Percentiles rank a stretch among this genome's conserved stretches.
These are phyloP conservation scores for Trichogramma evanescens DNA, from an alignment of 2,888 invertebrate species.

Conservation along the genomic window DNA sequence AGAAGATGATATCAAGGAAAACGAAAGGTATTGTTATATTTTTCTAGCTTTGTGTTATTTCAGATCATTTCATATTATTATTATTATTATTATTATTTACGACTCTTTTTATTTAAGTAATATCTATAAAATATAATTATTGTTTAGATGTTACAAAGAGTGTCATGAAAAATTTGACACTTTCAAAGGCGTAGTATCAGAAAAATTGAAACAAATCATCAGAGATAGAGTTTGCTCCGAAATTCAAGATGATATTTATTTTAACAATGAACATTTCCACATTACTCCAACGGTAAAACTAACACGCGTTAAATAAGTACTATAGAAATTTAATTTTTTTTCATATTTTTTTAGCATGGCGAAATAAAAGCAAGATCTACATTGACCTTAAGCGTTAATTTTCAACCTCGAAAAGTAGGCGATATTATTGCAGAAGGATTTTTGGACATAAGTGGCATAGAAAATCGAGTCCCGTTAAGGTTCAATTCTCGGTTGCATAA, in stretches of 20 bases:
- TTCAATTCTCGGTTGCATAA: slow-evolving; percentile 14
- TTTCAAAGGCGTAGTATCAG: neutral
- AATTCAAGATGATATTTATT: slow-evolving; percentile 23
- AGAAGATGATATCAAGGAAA: slow-evolving; percentile 44
- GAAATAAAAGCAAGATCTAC: slow-evolving; percentile 55
- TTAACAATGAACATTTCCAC: slow-evolving; percentile 44
- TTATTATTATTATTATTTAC: too few relatives aligned
- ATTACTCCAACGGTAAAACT: slow-evolving; percentile 51
- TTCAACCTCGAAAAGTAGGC: slow-evolving; percentile 52
- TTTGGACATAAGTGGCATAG: slow-evolving; percentile 56
- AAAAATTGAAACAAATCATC: neutral
- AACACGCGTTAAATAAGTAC: too few relatives aligned
- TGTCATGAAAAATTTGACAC: neutral
- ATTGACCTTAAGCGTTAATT: slow-evolving; percentile 52
- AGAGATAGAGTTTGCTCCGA: slow-evolving; percentile 45
- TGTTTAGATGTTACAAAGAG: too few relatives aligned
- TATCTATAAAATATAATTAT: too few relatives aligned
- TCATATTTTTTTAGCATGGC: slow-evolving; percentile 51
- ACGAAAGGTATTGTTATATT: slow-evolving; percentile 25
- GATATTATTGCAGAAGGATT: slow-evolving; percentile 51
- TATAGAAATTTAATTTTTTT: neutral
- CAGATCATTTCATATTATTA: too few relatives aligned
- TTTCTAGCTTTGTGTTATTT: neutral
- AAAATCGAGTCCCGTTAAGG: slow-evolving; percentile 50
- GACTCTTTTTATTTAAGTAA: too few relatives aligned